Evolutionary conservation across 2,888 invertebrate species (phyloP).

Genomic region (Dichetophora obliterata): DNA sequence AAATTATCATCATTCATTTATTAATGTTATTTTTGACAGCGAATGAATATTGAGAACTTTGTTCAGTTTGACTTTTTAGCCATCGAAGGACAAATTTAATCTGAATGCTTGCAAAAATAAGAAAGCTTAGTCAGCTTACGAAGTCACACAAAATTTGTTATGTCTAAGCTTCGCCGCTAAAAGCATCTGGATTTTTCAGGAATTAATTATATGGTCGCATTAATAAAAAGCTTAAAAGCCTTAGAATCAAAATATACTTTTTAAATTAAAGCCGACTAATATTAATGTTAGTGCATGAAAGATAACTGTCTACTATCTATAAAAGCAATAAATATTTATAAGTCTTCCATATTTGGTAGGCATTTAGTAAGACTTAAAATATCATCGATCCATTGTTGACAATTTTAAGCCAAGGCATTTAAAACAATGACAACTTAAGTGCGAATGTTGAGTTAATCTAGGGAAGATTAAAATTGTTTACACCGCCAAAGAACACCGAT

Average conservation of each 20-base stretch:
- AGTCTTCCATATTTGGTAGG: background rate
- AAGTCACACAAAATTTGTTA: background rate
- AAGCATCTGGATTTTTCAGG: background rate
- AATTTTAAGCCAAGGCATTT: background rate
- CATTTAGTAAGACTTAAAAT: background rate
- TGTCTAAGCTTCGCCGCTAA: background rate
- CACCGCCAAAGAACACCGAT: background rate
- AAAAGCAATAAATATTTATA: background rate
- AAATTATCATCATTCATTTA: too few relatives aligned
- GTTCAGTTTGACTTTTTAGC: background rate
- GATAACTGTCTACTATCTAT: too few relatives aligned
- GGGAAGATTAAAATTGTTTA: background rate
- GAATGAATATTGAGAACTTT: background rate
- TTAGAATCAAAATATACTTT: too few relatives aligned
- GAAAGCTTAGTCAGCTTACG: background rate
- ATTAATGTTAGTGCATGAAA: too few relatives aligned
- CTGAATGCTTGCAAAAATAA: background rate
- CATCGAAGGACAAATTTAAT: constrained; percentile 6
- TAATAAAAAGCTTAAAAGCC: too few relatives aligned
- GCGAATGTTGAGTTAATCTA: constrained; percentile 8
- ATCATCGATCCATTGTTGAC: constrained; percentile 4
- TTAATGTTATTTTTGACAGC: background rate
- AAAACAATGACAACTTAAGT: constrained; percentile 21
- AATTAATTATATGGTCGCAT: background rate
- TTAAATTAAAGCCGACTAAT: too few relatives aligned